These are phyloP conservation scores for Sturnira hondurensis DNA, from an alignment of 2,113 vertebrate species.

Conservation along the genomic window DNA sequence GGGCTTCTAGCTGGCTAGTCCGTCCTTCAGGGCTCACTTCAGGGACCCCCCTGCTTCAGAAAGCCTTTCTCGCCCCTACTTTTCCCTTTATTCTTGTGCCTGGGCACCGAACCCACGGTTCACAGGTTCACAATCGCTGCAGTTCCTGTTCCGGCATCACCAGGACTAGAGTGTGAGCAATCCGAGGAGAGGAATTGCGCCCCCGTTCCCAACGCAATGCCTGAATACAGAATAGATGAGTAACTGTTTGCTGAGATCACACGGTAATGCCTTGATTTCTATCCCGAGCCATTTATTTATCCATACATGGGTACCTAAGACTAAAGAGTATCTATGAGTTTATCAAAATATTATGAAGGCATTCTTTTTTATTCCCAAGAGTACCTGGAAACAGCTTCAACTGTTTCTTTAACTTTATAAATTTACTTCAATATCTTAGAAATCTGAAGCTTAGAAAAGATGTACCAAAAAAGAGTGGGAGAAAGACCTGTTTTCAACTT, in stretches of 20 bases:
- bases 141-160: neutral
- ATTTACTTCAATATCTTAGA: constrained; percentile 23
- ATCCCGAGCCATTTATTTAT: neutral
- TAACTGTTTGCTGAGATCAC: constrained; percentile 1
- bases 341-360: constrained; percentile 27
- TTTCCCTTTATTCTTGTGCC: neutral
- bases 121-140: neutral
- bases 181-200: neutral
- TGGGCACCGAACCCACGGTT: neutral
- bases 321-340: neutral
- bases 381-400: neutral
- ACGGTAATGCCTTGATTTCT: neutral
- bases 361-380: neutral
- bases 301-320: neutral
- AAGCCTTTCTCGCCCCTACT: neutral
- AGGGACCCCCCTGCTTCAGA: neutral
- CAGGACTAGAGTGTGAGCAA: neutral
- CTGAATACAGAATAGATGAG: neutral
- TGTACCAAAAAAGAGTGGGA: neutral
- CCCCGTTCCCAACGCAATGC: neutral
- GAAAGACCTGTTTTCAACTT: constrained; percentile 29
- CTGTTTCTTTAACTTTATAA: constrained; percentile 29
- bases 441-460: neutral
- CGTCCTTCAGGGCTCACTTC: neutral
- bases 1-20: neutral